Conservation (phyloP, 2,113 vertebrate species). For the Calidris pygmaea region DNA sequence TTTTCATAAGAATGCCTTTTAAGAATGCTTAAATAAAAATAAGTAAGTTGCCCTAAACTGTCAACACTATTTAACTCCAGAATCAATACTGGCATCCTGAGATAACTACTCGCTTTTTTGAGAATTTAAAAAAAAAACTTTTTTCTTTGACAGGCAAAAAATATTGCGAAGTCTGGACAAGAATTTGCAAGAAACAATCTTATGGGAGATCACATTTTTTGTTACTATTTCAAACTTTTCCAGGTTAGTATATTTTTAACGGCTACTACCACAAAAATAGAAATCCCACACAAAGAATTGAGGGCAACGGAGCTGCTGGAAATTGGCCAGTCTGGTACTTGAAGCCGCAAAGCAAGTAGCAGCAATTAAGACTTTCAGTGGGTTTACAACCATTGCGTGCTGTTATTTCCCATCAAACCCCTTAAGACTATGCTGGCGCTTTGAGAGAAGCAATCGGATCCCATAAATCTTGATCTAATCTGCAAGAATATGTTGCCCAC, state of each 20-base stretch:
- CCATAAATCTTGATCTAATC: slow-evolving; percentile 28
- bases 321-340: background rate
- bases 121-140: background rate
- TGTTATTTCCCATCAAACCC: background rate
- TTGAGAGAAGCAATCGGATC: background rate
- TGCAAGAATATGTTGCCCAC: background rate
- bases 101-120: background rate
- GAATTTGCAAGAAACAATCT: slow-evolving; percentile 91
- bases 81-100: background rate
- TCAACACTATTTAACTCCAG: background rate
- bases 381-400: background rate
- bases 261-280: background rate
- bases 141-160: slow-evolving; percentile 79
- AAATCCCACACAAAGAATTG: background rate
- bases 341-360: background rate
- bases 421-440: background rate
- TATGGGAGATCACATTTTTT: slow-evolving; percentile 92
- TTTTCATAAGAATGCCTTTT: background rate
- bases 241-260: slow-evolving; percentile 80
- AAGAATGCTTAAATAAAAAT: background rate
- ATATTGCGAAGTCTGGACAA: slow-evolving; percentile 88
- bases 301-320: background rate
- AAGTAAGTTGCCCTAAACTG: background rate
- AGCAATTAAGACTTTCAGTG: background rate
- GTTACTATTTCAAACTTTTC: slow-evolving; percentile 95